phyloP scores from a whole-genome alignment of 2,888 invertebrate species.

The Ariolimax columbianus region DNA sequence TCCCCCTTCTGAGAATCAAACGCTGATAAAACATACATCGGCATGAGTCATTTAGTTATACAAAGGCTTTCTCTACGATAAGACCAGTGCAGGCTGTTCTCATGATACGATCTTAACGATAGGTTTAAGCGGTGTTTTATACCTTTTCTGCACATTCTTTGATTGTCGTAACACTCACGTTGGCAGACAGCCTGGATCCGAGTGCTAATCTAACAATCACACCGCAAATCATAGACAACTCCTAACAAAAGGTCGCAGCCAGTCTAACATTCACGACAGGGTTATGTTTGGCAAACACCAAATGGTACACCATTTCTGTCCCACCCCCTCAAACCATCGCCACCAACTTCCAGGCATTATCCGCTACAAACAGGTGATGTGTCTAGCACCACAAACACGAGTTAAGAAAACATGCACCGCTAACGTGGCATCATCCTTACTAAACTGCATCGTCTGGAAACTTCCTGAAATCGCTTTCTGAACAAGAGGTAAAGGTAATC shows the following conservation, averaged over 20 bases:
- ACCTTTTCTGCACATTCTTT: too few relatives aligned
- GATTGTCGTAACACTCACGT: too few relatives aligned
- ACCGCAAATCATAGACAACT: not conserved
- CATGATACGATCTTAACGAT: too few relatives aligned
- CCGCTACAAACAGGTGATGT: not conserved
- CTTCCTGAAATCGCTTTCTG: not conserved
- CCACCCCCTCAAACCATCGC: not conserved
- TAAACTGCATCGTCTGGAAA: not conserved
- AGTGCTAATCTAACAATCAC: not conserved
- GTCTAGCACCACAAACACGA: not conserved
- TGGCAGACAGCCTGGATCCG: too few relatives aligned
- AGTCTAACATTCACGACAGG: not conserved
- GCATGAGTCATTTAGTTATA: too few relatives aligned
- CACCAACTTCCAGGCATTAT: not conserved
- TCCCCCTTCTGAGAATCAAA: too few relatives aligned
- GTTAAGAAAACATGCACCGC: not conserved
- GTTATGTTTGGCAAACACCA: not conserved
- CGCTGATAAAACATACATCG: too few relatives aligned
- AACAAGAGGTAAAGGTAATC: not conserved
- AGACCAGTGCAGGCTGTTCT: too few relatives aligned
- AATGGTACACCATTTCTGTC: not conserved
- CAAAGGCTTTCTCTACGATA: too few relatives aligned
- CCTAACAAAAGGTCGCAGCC: not conserved
- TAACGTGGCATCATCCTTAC: not conserved
- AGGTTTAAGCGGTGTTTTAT: too few relatives aligned